Evolutionary conservation across 2,113 vertebrate genomes (phyloP).

Genomic region (Procavia capensis): DNA sequence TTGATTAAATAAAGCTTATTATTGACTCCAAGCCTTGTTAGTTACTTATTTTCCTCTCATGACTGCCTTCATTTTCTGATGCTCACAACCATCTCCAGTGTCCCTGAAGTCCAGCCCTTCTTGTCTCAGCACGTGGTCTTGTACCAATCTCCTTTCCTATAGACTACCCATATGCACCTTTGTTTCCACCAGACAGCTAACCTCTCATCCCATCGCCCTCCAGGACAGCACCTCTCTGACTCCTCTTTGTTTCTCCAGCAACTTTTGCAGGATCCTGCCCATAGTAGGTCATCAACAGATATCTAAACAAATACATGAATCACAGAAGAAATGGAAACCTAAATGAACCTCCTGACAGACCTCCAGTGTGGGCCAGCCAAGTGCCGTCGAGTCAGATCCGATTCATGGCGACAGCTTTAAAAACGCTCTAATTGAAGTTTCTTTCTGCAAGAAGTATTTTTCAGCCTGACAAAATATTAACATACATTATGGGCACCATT

Average conservation of each 20-base stretch:
- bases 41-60: too few species aligned
- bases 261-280: not conserved
- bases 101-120: not conserved
- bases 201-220: not conserved
- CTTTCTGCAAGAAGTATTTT: constrained; percentile 47
- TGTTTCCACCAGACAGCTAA: not conserved
- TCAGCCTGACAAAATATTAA: constrained; percentile 51
- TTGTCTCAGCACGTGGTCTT: not conserved
- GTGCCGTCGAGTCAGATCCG: too few species aligned
- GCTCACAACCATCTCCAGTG: not conserved
- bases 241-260: not conserved
- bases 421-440: not conserved
- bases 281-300: not conserved
- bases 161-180: not conserved
- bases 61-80: too few species aligned
- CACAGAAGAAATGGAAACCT: not conserved
- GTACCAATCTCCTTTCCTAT: not conserved
- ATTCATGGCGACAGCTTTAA: too few species aligned
- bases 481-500: not conserved
- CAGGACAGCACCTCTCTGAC: not conserved
- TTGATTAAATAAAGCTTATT: too few species aligned
- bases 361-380: not conserved
- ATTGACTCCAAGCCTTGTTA: too few species aligned
- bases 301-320: not conserved
- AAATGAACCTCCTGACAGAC: not conserved